Conservation (phyloP, 2,888 invertebrate species). For the Sarcophaga rosellei region DNA sequence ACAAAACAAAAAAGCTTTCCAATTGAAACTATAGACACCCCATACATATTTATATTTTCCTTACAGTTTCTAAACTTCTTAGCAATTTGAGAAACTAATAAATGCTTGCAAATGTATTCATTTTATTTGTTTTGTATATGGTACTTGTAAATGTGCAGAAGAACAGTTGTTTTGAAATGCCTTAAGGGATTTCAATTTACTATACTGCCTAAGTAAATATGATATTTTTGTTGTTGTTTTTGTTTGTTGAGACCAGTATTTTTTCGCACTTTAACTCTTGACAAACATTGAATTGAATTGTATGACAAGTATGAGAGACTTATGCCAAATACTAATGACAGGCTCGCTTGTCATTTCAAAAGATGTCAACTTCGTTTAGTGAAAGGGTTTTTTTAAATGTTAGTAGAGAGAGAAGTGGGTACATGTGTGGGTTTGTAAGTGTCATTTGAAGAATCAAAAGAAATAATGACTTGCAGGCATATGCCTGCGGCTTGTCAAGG, state of each 20-base stretch:
- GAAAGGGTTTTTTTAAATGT: not conserved
- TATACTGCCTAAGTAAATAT: not conserved
- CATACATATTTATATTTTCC: too few species aligned
- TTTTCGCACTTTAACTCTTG: slow-evolving; percentile 60
- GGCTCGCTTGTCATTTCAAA: slow-evolving; percentile 55
- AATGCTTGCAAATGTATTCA: too few species aligned
- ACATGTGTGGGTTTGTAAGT: slow-evolving; percentile 37
- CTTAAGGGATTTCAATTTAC: too few species aligned
- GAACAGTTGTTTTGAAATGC: too few species aligned
- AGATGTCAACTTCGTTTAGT: slow-evolving; percentile 41
- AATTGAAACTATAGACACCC: too few species aligned
- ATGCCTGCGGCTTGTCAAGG: slow-evolving; percentile 60
- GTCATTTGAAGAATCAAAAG: slow-evolving; percentile 46
- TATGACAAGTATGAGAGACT: not conserved
- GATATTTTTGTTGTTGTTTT: slow-evolving; percentile 36
- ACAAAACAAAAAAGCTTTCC: too few species aligned
- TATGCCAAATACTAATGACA: slow-evolving; percentile 56
- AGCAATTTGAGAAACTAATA: too few species aligned
- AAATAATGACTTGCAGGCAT: slow-evolving; percentile 66
- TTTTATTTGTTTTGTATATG: too few species aligned
- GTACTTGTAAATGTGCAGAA: too few species aligned
- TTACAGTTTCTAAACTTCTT: too few species aligned
- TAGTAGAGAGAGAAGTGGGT: slow-evolving; percentile 1
- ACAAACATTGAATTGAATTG: slow-evolving; percentile 39
- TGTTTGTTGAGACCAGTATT: slow-evolving; percentile 56